A percentile compares a stretch with the other conserved stretches of the same genome.
These are phyloP conservation scores for Caenorhabditis briggsae DNA, from an alignment of 1,140 invertebrate genomes.

Conservation along the genomic window DNA sequence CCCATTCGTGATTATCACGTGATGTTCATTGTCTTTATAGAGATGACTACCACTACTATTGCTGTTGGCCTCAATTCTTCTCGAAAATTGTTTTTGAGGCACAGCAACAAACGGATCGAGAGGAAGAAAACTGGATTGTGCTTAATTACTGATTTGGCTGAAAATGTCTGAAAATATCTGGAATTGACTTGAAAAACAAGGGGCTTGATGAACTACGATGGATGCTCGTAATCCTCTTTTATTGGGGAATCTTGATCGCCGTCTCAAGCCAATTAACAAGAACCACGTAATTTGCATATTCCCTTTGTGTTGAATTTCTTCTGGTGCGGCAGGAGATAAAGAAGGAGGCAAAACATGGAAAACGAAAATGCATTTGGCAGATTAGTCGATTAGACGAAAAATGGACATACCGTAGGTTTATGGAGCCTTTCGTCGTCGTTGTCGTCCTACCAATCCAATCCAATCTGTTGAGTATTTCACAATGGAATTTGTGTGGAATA, in stretches of 20 bases:
- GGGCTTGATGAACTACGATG: neutral
- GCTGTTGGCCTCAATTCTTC: neutral
- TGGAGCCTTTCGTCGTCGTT: neutral
- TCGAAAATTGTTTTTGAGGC: neutral
- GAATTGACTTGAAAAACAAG: neutral
- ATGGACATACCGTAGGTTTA: neutral
- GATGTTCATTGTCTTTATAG: slow-evolving; percentile 1
- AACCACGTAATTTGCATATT: slow-evolving; percentile 17
- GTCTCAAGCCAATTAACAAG: neutral
- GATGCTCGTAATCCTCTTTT: neutral
- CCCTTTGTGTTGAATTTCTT: neutral
- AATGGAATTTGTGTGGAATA: neutral
- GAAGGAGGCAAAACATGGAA: neutral
- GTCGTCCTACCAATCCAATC: slow-evolving; percentile 10
- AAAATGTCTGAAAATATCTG: neutral
- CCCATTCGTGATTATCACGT: slow-evolving; percentile 20
- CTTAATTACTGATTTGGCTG: slow-evolving; percentile 34
- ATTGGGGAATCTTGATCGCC: neutral
- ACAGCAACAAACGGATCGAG: neutral
- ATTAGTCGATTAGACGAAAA: slow-evolving; percentile 31
- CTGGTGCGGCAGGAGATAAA: neutral
- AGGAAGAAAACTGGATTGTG: neutral
- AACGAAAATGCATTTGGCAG: slow-evolving; percentile 39
- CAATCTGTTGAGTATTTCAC: neutral
- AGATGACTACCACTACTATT: slow-evolving; percentile 5